phyloP scores from a whole-genome alignment of 2,797 vertebrate genomes.

The Distichodus sexfasciatus region DNA sequence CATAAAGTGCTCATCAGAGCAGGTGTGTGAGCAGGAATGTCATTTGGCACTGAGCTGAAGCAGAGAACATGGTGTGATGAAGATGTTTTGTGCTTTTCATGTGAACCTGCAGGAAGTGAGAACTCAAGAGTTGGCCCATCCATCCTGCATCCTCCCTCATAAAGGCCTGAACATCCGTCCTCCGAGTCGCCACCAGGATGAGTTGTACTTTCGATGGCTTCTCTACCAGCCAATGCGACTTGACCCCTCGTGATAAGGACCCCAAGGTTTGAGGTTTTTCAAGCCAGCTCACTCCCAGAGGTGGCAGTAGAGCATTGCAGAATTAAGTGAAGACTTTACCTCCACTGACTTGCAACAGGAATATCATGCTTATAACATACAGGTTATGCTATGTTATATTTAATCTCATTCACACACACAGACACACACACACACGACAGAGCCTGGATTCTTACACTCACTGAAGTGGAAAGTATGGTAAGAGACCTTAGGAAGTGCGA shows the following conservation, averaged over 20 bases:
- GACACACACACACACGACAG: neutral
- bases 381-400: no score
- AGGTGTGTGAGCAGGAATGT: no score
- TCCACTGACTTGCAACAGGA: no score
- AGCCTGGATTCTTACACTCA: neutral
- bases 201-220: constrained; percentile 95
- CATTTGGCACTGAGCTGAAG: no score
- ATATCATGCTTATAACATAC: no score
- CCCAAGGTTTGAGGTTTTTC: constrained; percentile 88
- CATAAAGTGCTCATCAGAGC: no score
- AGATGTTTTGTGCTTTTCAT: constrained; percentile 17
- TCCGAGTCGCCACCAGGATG: no score
- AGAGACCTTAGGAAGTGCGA: constrained; percentile 72
- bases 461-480: constrained; percentile 68
- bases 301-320: constrained; percentile 87
- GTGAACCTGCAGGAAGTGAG: constrained; percentile 83
- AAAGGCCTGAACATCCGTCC: constrained; percentile 84
- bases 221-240: constrained; percentile 83
- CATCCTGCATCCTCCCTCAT: constrained; percentile 89
- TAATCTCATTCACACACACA: no score
- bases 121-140: no score
- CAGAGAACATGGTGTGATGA: neutral
- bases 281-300: constrained; percentile 86
- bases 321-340: constrained; percentile 90
- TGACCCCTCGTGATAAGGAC: constrained; percentile 93